Evolutionary conservation across 2,888 invertebrate species (phyloP), one percentile per base, ranked within the genome.

Genomic region (Epirrita christyi): DNA sequence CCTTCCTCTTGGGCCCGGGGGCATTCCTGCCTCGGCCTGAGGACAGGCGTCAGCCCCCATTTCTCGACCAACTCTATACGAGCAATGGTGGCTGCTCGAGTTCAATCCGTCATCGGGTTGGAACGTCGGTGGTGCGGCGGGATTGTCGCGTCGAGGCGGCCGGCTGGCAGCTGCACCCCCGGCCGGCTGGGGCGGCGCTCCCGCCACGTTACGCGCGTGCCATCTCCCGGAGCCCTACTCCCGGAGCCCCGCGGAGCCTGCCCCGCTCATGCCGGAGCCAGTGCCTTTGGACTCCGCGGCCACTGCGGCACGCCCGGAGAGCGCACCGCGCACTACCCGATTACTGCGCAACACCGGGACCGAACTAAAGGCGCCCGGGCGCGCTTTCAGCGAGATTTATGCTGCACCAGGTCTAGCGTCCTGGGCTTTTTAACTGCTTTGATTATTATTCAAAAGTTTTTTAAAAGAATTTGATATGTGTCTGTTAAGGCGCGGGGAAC

Each of bases 21-120:
- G 95, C 96, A 96, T 94, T 97, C 97, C 96, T 96, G 97, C 95
- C 97, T 96, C 96, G 97, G 97, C 94, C 96, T 96, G 95, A 97
- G 96, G 96, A 97, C 97, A 95, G 97, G 97, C 95, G 97, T 97
- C 94, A 97, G 96, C 96, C 97, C 97, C 97, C 97, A 97, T 97
- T 97, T 96, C 94, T 97, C 97, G 94, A 97, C 95, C 94, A 97
- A 97, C 95, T 97, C 97, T 96, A 97, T 96, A 94, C 97, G 97
- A 95, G 97, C 97, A 98, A 97, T 97, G 96, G 96, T 96, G 96
- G 94, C 95, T 94, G 94, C 93, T 94, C 94, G 93, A 85, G 71
- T 75, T 83, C 85, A 87, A 87, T 85, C 76, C 84, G 85, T 88
- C 90, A 90, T 89, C 86, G 87, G 88, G 78, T 86, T 83, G 86